Conservation (phyloP, 2,113 vertebrate species). For the Drymodes brunneopygia region DNA sequence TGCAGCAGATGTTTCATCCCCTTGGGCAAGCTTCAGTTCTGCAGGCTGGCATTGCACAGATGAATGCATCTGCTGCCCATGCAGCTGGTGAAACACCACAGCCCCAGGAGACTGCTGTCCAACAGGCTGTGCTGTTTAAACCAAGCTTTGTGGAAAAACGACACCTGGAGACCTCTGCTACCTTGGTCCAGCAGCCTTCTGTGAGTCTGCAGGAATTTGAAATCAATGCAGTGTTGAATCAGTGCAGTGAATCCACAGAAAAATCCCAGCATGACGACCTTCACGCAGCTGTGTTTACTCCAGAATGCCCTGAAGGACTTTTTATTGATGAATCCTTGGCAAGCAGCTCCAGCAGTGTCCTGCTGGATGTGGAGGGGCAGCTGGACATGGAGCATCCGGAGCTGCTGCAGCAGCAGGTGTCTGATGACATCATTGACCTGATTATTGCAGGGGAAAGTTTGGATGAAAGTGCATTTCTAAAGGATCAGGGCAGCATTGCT, state of each 20-base stretch:
- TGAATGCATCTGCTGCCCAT: slow-evolving; percentile 30
- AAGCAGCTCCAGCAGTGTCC: neutral
- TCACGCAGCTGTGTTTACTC: slow-evolving; percentile 26
- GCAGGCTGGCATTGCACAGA: slow-evolving; percentile 1
- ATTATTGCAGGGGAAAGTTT: neutral
- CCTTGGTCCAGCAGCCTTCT: neutral
- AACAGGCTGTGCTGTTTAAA: neutral
- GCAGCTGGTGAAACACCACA: slow-evolving; percentile 22
- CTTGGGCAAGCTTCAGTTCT: slow-evolving; percentile 49
- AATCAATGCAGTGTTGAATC: neutral
- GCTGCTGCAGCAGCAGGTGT: slow-evolving; percentile 1
- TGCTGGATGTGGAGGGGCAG: slow-evolving; percentile 29
- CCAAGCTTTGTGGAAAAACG: neutral
- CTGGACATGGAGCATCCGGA: neutral
- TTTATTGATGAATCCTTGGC: slow-evolving; percentile 48
- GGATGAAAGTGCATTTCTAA: neutral
- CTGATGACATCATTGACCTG: slow-evolving; percentile 62
- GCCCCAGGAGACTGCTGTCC: neutral
- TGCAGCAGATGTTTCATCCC: slow-evolving; percentile 71
- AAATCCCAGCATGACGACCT: neutral
- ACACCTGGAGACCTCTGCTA: neutral
- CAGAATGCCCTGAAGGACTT: slow-evolving; percentile 20
- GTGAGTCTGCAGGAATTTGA: slow-evolving; percentile 14
- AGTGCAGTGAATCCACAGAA: neutral
- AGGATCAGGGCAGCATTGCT: neutral